Evolutionary conservation across 2,888 invertebrate species (phyloP).

Genomic region (Euproctis similis): DNA sequence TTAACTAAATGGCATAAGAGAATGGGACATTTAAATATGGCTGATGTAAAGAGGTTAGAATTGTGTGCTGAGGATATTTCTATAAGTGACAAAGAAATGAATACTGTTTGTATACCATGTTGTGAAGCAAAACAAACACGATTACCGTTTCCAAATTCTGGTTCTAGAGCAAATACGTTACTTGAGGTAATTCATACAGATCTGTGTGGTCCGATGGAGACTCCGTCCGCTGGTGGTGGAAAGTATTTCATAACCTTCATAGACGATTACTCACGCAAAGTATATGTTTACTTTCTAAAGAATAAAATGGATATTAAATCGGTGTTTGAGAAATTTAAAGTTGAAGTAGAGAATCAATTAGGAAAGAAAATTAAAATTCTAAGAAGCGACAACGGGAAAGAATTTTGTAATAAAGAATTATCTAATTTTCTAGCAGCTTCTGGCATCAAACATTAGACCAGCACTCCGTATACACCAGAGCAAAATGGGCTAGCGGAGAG

Average conservation of each 20-base stretch:
- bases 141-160: slow-evolving; percentile 1
- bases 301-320: slow-evolving; percentile 2
- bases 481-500: slow-evolving; percentile 14
- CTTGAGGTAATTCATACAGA: too few species aligned
- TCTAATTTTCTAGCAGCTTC: neutral
- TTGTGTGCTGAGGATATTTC: neutral
- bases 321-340: slow-evolving; percentile 9
- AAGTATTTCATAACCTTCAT: slow-evolving; percentile 14
- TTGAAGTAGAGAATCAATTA: slow-evolving; percentile 1
- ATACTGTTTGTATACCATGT: slow-evolving; percentile 1
- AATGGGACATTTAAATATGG: too few species aligned
- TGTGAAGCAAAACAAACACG: slow-evolving; percentile 1
- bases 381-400: slow-evolving; percentile 2
- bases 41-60: too few species aligned
- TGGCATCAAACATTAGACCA: slow-evolving; percentile 10
- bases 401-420: neutral
- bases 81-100: neutral
- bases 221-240: neutral
- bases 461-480: slow-evolving; percentile 10
- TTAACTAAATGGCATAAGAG: too few species aligned
- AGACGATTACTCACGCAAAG: slow-evolving; percentile 4
- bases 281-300: slow-evolving; percentile 1
- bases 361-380: slow-evolving; percentile 1
- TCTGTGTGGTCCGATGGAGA: too few species aligned
- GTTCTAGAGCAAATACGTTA: slow-evolving; percentile 1